These are phyloP conservation scores for Periophthalmodon schlosseri DNA, from an alignment of 2,113 vertebrate species.

Conservation along the genomic window DNA sequence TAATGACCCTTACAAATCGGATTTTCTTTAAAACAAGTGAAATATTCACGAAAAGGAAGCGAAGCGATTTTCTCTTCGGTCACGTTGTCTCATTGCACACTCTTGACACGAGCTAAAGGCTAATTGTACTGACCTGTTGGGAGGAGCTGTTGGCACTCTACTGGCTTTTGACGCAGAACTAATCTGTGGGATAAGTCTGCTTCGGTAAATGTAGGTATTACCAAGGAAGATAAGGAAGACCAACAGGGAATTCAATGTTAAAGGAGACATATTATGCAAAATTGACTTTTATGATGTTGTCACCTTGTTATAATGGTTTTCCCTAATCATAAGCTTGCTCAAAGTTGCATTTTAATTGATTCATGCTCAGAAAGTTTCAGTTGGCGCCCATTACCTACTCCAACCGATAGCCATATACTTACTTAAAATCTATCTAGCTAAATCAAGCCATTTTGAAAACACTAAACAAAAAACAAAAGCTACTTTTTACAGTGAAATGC, in stretches of 20 bases:
- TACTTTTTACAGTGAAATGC: too few species aligned
- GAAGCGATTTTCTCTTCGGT: slow-evolving; percentile 22
- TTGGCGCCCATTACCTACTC: too few species aligned
- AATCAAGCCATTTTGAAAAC: too few species aligned
- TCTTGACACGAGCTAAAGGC: slow-evolving; percentile 15
- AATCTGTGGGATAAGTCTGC: not conserved
- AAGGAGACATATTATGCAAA: not conserved
- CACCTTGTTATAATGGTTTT: not conserved
- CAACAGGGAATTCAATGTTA: not conserved
- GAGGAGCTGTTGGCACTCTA: not conserved
- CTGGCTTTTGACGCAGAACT: slow-evolving; percentile 10
- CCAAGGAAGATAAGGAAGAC: not conserved
- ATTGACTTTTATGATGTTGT: not conserved
- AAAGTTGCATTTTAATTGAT: too few species aligned
- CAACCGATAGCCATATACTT: too few species aligned
- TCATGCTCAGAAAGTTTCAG: too few species aligned
- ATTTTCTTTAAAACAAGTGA: slow-evolving; percentile 38
- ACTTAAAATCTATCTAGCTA: too few species aligned
- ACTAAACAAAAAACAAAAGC: too few species aligned
- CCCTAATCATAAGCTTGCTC: not conserved
- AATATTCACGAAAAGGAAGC: slow-evolving; percentile 1
- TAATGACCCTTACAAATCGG: slow-evolving; percentile 32
- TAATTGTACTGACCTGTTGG: slow-evolving; percentile 14
- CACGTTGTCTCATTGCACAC: slow-evolving; percentile 9
- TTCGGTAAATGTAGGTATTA: slow-evolving; percentile 13